phyloP scores from a whole-genome alignment of 2,888 invertebrate genomes.

The Azorinus chamasolen region DNA sequence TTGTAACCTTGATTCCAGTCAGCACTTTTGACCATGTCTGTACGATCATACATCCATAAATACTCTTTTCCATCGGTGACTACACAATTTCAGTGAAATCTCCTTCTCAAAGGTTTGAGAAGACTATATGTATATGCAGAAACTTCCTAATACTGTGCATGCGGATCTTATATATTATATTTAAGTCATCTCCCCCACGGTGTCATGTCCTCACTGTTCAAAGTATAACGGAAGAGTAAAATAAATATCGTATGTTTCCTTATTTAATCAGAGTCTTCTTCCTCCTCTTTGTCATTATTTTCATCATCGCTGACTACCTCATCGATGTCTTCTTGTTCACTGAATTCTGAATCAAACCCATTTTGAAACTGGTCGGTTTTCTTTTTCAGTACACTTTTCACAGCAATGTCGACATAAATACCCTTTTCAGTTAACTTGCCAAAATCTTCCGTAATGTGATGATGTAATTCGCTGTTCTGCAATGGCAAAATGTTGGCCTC shows the following conservation, averaged over 20 bases:
- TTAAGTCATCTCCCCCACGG: conserved; percentile 58
- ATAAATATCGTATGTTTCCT: conserved; percentile 8
- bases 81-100: conserved; percentile 47
- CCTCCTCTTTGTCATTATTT: conserved; percentile 10
- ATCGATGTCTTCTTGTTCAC: conserved; percentile 7
- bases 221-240: too few species aligned
- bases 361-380: conserved; percentile 19
- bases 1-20: conserved; percentile 47
- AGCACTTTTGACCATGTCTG: conserved; percentile 57
- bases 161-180: conserved; percentile 44
- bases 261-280: background rate
- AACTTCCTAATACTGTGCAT: conserved; percentile 54
- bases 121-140: conserved; percentile 55
- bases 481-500: conserved; percentile 24
- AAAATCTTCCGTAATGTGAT: conserved; percentile 12
- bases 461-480: conserved; percentile 11
- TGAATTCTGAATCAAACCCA: conserved; percentile 25
- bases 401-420: conserved; percentile 2
- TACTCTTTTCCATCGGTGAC: conserved; percentile 58
- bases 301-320: conserved; percentile 7
- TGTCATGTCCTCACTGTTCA: conserved; percentile 17
- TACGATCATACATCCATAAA: conserved; percentile 55
- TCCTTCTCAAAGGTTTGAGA: conserved; percentile 46
- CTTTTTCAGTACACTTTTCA: conserved; percentile 24
- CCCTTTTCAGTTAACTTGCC: conserved; percentile 15